Evolutionary conservation across 2,888 invertebrate species (phyloP).

Genomic region (Adelphocoris suturalis): DNA sequence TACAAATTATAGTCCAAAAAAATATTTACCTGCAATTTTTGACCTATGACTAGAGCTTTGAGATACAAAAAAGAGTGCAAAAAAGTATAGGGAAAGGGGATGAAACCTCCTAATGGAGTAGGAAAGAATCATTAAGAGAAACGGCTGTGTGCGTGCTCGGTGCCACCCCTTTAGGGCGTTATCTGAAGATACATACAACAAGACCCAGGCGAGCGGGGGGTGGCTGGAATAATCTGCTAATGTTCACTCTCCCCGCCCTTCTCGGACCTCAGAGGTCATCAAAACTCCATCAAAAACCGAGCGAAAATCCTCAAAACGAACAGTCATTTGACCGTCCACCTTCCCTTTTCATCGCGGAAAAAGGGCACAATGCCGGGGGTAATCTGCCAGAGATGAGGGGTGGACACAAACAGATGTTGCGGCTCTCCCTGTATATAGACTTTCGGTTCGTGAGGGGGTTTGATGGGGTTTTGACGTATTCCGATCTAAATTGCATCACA

Average conservation of each 20-base stretch:
- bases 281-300: conserved; percentile 60
- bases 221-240: conserved; percentile 65
- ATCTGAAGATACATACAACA: conserved; percentile 58
- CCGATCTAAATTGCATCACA: background rate
- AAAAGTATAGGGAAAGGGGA: background rate
- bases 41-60: too few species aligned
- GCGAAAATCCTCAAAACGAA: conserved; percentile 66
- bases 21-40: too few species aligned
- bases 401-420: conserved; percentile 62
- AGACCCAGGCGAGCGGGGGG: background rate
- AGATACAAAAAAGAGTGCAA: background rate
- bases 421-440: background rate
- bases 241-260: conserved; percentile 49
- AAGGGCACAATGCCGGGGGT: conserved; percentile 29
- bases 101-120: conserved; percentile 34
- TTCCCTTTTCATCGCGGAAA: background rate
- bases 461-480: conserved; percentile 1
- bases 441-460: background rate
- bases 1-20: too few species aligned
- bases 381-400: conserved; percentile 53
- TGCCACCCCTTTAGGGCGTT: conserved; percentile 49
- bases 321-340: conserved; percentile 47
- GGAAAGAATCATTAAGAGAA: conserved; percentile 45
- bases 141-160: conserved; percentile 43
- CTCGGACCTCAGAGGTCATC: conserved; percentile 58